phyloP scores from a whole-genome alignment of 2,113 vertebrate genomes.

The Pterophyllum scalare region DNA sequence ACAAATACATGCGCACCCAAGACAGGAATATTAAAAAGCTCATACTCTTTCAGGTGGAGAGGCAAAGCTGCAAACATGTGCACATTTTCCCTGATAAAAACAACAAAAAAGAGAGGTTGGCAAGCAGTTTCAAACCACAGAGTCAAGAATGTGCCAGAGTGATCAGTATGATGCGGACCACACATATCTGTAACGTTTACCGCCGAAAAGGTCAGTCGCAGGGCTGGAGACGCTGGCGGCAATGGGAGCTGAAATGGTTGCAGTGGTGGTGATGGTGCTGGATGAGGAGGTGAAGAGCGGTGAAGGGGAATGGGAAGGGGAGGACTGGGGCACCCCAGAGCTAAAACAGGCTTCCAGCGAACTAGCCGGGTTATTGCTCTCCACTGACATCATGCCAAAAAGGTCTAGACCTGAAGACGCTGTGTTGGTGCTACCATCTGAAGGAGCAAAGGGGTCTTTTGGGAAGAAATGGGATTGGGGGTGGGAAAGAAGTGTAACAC shows the following conservation, averaged over 20 bases:
- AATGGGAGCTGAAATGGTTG: constrained; percentile 82
- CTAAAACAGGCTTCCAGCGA: constrained; percentile 73
- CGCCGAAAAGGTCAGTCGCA: constrained; percentile 95
- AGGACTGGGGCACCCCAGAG: constrained; percentile 51
- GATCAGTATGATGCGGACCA: constrained; percentile 13
- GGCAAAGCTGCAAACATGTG: constrained; percentile 19
- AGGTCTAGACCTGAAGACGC: constrained; percentile 92
- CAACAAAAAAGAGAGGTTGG: not conserved
- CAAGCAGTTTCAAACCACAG: not conserved
- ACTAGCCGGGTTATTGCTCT: constrained; percentile 82
- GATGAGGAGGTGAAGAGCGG: constrained; percentile 61
- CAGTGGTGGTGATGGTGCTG: constrained; percentile 86
- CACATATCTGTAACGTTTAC: constrained; percentile 83
- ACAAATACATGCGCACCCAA: constrained; percentile 86
- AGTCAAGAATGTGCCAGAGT: constrained; percentile 8
- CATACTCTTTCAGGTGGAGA: not conserved
- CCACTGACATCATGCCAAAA: constrained; percentile 92
- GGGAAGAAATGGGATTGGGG: constrained; percentile 55
- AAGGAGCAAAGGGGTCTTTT: constrained; percentile 94
- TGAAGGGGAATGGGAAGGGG: constrained; percentile 64
- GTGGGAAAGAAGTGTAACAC: constrained; percentile 22
- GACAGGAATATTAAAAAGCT: constrained; percentile 67
- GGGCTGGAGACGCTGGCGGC: constrained; percentile 83
- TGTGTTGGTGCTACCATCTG: constrained; percentile 83
- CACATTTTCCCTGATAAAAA: constrained; percentile 2